Base-by-base conservation (phyloP, 2,797 vertebrate genomes). In the Fistularia tabacaria region DNA sequence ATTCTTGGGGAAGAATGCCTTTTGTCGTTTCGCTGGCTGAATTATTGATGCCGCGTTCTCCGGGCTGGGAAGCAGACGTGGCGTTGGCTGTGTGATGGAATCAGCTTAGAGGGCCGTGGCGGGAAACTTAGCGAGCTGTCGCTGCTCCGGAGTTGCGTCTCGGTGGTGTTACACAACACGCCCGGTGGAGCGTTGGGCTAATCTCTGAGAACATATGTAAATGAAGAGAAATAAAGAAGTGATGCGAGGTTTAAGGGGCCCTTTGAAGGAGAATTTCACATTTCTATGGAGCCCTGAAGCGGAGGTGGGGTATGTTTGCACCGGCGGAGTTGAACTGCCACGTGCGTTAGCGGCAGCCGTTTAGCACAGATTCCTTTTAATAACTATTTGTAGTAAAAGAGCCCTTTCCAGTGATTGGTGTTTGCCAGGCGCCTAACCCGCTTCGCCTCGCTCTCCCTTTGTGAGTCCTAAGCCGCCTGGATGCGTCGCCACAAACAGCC, bases 401-500 rank as follows among this genome's bases (percentile, higher is more conserved):
- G 61, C 57, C 52, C 69, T 80, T 71, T 78, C 60, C 53, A 45
- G 70, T 78, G 78, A 84, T 67, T 73, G 56, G 69, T 80, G 77
- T 78, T 81, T 87, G 81, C 81, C 78, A 80, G 86, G 80, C 37
- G 48, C 65, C 77, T 66, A 62, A 62, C 74, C 74, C 59, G 60
- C 52, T 62, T 80, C 62, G 56, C 62, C 76, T 74, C 74, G 58
- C 74, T 79, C 70, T 82, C 64, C 69, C 71, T 85, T 79, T 83
- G 83, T 88, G 79, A 69, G 76, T 87, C 76, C 81, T 85, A 79
- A 84, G 79, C 82, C 66, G 85, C 81, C 77, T 72, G 76, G 66
- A 54, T 77, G 82, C 78, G 50, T 78, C 64, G 75, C 69, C 83
- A 84, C 86, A 89, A 85, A 89, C 88, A 87, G 65, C 82, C 76